Conservation (phyloP, 2,888 invertebrate species). For the Isotomurus palustris region DNA sequence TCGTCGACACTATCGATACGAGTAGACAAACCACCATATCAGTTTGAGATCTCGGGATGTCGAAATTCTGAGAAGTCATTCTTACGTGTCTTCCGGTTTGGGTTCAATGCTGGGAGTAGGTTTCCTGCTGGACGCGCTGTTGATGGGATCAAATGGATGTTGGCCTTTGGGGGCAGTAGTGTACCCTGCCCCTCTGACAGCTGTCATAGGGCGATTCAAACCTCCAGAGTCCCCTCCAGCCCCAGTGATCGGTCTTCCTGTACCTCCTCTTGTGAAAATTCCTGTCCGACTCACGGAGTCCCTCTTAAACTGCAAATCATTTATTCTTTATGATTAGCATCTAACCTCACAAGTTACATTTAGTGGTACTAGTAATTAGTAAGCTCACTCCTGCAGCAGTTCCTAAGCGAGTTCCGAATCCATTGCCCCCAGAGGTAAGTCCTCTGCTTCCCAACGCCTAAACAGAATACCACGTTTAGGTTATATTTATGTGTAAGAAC, state of each 20-base stretch:
- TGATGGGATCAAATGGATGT: slow-evolving; percentile 66
- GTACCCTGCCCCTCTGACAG: slow-evolving; percentile 93
- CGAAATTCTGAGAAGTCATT: background rate
- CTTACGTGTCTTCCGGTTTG: slow-evolving; percentile 73
- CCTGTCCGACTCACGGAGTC: slow-evolving; percentile 38
- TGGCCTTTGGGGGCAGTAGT: slow-evolving; percentile 63
- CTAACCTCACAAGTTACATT: background rate
- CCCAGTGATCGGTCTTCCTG: slow-evolving; percentile 42
- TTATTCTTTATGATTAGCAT: background rate
- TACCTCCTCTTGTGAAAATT: slow-evolving; percentile 39
- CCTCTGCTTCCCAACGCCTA: slow-evolving; percentile 42
- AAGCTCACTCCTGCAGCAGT: slow-evolving; percentile 36
- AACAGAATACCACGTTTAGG: slow-evolving; percentile 1
- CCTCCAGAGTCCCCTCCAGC: slow-evolving; percentile 41
- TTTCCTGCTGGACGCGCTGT: slow-evolving; percentile 57
- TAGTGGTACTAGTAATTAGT: background rate
- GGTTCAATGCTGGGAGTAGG: slow-evolving; percentile 62
- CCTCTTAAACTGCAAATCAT: slow-evolving; percentile 33
- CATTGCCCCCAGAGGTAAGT: slow-evolving; percentile 43
- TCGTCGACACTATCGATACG: slow-evolving; percentile 80
- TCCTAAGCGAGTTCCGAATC: slow-evolving; percentile 36
- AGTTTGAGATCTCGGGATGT: background rate
- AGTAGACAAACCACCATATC: background rate
- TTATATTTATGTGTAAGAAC: background rate
- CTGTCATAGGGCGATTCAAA: slow-evolving; percentile 80